Base-by-base conservation (phyloP, 1,140 invertebrate genomes). In the Vanessa atalanta region DNA sequence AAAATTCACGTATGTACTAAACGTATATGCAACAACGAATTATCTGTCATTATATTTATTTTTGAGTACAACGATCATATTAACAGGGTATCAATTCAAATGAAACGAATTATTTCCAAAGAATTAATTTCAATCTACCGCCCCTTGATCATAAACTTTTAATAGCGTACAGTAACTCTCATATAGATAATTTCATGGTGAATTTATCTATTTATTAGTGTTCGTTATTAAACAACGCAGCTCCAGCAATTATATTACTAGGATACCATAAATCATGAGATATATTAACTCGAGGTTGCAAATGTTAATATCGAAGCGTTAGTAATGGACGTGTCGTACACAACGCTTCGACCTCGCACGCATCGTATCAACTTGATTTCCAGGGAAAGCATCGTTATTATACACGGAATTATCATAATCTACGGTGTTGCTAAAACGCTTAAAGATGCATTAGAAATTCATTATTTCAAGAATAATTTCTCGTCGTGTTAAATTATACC, bases 301-400 rank as follows among this genome's bases (percentile, higher is more conserved):
- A 73, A 80, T 85, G 82, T 83, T 83, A 85, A 78, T 83, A 75
- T 73, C 60, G 69, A 74, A 79, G 66, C 66, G 66, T 74, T 74
- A 69, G 72, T 65, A 69, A 74, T 65, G 31, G 50, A 70, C 72
- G 72, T 64, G 66, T 74, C 72, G 72, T 74, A 70, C 67, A 51
- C 47, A 69, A 57, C 72, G 50, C 66, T 69, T 31, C 66, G 72
- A 74, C 72, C 72, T 74, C 72, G 72, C 73, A 75, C 68, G 53
- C 73, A 75, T 70, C 68, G 64, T 57, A 75, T 75, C 73, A 69
- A 71, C 68, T 75, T 69, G 43, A 71, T 65, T 75, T 71, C 64
- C 68, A 75, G 73, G 68, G 73, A 75, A 75, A 75, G 73, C 73
- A 75, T 75, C 61, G 61, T 74, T 75, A 70, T 75, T 75, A 70